Base-by-base conservation (phyloP, 2,113 vertebrate genomes). In the Halichoeres trimaculatus region DNA sequence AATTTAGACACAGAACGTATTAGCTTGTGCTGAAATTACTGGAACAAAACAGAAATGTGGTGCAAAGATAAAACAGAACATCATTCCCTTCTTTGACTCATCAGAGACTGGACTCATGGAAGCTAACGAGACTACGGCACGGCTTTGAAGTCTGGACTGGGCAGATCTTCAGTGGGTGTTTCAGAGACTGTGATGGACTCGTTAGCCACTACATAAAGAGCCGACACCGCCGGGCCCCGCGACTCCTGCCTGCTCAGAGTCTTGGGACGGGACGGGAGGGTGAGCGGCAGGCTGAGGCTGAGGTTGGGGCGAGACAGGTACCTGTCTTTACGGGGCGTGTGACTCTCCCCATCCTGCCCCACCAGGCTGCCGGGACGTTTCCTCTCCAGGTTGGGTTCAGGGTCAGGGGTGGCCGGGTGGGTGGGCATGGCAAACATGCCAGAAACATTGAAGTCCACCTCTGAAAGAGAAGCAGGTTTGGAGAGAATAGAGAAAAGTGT, bases 371-470 rank as follows among this genome's bases (percentile, higher is more conserved):
- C 87, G 0, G 96, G 97, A 43, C 97, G 95, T 84, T 95, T 98
- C 88, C 95, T 93, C 22, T 99, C 97, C 80, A 95, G 91, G 51
- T 93, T 83, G 2, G 89, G 91, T 10, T 99, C 98, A 3, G 80
- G 90, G 51, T 94, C 93, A 1, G 89, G 80, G 59, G 90, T 90
- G 2, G 93, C 76, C 7, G 96, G 92, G 71, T 94, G 94, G 1
- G 94, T 88, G 68, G 96, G 93, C 85, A 94, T 76, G 41, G 95
- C 94, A 12, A 99, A 99, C 2, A 95, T 95, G 80, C 96, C 97
- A 0, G 97, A 98, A n/a, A 99, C 97, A 0, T 99, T 99, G 91
- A 99, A 99, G 65, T 99, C 97, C 81, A 99, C 87, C 2, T 99
- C 97, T 99, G 93, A 12, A 51, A 87, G 12, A 30, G 26, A 70